Evolutionary conservation across 2,113 vertebrate species (phyloP).

Genomic region (Daboia siamensis): DNA sequence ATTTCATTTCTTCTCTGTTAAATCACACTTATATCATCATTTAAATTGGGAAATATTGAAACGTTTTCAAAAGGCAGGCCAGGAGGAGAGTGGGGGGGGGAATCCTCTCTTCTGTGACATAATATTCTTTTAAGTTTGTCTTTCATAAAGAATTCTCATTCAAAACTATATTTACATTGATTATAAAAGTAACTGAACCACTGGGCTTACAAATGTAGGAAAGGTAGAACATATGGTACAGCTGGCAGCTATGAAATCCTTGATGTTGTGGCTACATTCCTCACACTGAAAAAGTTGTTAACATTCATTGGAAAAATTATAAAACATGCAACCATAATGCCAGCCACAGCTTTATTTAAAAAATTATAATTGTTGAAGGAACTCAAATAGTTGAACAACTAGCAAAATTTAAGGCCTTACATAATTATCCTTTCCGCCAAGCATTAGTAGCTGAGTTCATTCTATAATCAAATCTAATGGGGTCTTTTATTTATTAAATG

Average conservation of each 20-base stretch:
- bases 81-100: conserved; percentile 30
- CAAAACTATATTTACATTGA: conserved; percentile 67
- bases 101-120: conserved; percentile 32
- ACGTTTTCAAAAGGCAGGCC: conserved; percentile 48
- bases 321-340: conserved; percentile 50
- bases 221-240: conserved; percentile 66
- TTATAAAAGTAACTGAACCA: conserved; percentile 65
- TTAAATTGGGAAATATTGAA: conserved; percentile 41
- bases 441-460: conserved; percentile 17
- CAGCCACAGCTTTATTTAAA: conserved; percentile 58
- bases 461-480: conserved; percentile 12
- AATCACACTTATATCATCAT: conserved; percentile 36
- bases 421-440: conserved; percentile 28
- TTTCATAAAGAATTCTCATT: conserved; percentile 67
- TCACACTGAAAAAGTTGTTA: conserved; percentile 61
- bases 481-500: conserved; percentile 23
- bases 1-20: conserved; percentile 41
- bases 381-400: conserved; percentile 40
- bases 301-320: conserved; percentile 64
- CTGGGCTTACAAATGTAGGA: conserved; percentile 51
- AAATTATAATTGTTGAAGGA: conserved; percentile 35
- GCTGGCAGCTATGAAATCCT: conserved; percentile 64
- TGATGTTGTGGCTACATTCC: conserved; percentile 58
- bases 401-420: conserved; percentile 20
- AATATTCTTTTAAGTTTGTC: conserved; percentile 66